phyloP scores from a whole-genome alignment of 2,888 invertebrate species.

The Pyrocoelia pectoralis region DNA sequence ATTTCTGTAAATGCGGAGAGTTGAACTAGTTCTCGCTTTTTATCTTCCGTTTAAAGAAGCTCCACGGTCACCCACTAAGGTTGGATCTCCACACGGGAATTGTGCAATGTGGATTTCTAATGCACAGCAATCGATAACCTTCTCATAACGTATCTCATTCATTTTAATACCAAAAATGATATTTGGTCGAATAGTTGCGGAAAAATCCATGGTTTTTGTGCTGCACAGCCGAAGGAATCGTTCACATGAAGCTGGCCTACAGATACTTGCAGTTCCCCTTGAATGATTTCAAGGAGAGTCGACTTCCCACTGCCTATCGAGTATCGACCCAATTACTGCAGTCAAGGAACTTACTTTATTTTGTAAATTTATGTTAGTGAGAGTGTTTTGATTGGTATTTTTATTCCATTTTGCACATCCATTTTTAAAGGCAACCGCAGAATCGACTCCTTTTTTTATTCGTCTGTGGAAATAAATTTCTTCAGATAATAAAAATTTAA shows the following conservation, averaged over 20 bases:
- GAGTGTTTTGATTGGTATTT: constrained; percentile 43
- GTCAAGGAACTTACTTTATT: constrained; percentile 64
- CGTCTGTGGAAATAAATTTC: background rate
- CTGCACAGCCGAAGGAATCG: constrained; percentile 45
- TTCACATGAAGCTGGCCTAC: background rate
- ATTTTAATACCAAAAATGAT: constrained; percentile 70
- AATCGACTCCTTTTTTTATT: background rate
- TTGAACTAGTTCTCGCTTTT: constrained; percentile 79
- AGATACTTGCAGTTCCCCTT: background rate
- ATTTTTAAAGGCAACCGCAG: background rate
- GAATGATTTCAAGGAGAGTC: constrained; percentile 58
- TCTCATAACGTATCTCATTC: constrained; percentile 59
- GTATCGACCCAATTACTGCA: constrained; percentile 84
- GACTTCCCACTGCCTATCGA: constrained; percentile 89
- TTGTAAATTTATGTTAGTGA: constrained; percentile 54
- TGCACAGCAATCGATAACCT: constrained; percentile 68
- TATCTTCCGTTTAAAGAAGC: constrained; percentile 83
- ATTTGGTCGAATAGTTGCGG: constrained; percentile 70
- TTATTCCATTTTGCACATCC: background rate
- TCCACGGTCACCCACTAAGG: constrained; percentile 74
- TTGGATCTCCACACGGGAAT: constrained; percentile 64
- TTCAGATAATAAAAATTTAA: constrained; percentile 59
- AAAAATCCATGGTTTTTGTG: constrained; percentile 75
- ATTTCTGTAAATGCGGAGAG: constrained; percentile 78
- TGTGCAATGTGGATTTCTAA: constrained; percentile 71